Percentiles rank a stretch among this genome's conserved stretches.
phyloP scores from a whole-genome alignment of 2,113 vertebrate genomes.

The Sylvilagus bachmani region DNA sequence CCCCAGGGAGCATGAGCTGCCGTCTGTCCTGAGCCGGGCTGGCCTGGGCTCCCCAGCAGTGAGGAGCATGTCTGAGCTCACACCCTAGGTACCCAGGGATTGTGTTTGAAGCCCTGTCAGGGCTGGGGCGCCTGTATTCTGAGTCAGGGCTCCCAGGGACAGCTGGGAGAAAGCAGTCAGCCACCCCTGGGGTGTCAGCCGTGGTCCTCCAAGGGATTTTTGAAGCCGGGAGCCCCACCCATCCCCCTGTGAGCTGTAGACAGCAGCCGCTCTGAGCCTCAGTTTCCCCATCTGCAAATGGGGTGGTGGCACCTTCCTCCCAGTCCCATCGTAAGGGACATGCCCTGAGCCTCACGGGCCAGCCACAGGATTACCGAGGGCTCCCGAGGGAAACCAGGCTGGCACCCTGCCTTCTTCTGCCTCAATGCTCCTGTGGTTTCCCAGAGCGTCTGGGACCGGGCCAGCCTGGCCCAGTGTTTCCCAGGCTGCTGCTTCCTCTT shows the following conservation, averaged over 20 bases:
- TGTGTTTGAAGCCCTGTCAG: not conserved
- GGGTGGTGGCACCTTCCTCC: not conserved
- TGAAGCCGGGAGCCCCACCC: too few species aligned
- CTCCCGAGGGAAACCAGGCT: not conserved
- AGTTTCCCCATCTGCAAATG: too few species aligned
- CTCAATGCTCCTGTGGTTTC: not conserved
- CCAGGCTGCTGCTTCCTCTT: not conserved
- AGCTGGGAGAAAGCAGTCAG: not conserved
- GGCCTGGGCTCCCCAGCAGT: not conserved
- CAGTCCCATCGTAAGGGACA: not conserved
- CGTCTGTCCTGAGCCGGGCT: not conserved
- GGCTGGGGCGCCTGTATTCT: not conserved
- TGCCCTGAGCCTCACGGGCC: too few species aligned
- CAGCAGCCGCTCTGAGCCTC: too few species aligned
- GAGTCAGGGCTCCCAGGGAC: not conserved
- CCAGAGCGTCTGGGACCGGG: not conserved
- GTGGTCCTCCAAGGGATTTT: not conserved
- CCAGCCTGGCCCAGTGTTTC: not conserved
- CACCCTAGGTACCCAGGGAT: accelerated
- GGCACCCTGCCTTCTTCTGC: not conserved
- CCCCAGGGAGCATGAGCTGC: not conserved
- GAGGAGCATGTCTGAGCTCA: not conserved
- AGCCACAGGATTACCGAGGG: too few species aligned
- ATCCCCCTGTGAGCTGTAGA: accelerated
- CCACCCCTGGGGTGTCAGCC: not conserved